phyloP scores from a whole-genome alignment of 2,113 vertebrate species.

The Eira barbara region DNA sequence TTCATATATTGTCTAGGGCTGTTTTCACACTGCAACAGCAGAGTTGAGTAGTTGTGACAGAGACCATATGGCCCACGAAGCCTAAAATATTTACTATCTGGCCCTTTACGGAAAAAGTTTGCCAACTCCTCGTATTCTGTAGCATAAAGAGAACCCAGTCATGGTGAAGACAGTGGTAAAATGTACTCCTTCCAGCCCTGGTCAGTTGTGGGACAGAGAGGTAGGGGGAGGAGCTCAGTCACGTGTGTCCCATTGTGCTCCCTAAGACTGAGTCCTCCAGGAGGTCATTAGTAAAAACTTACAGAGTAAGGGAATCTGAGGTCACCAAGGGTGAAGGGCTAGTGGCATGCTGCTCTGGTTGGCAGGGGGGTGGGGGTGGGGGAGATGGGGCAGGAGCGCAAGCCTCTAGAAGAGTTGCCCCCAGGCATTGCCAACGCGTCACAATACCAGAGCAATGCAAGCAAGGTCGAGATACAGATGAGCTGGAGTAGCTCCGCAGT shows the following conservation, averaged over 20 bases:
- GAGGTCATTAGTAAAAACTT: not conserved
- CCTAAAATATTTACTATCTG: slow-evolving; percentile 29
- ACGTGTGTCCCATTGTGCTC: not conserved
- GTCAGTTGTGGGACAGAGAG: not conserved
- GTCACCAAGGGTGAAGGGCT: not conserved
- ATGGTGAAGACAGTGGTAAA: not conserved
- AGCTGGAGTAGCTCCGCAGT: not conserved
- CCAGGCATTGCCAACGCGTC: not conserved
- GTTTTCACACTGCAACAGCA: not conserved
- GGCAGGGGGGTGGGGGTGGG: accelerated
- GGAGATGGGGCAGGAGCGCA: accelerated
- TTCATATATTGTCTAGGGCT: not conserved
- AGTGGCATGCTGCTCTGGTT: not conserved
- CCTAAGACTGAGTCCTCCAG: not conserved
- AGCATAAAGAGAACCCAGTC: not conserved
- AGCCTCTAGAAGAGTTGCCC: not conserved
- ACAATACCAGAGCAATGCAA: not conserved
- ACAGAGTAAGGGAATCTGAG: not conserved
- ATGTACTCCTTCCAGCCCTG: not conserved
- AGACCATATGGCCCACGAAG: not conserved
- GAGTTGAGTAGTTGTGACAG: not conserved
- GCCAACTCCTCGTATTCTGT: not conserved
- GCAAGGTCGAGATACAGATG: not conserved
- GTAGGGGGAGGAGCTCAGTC: not conserved
- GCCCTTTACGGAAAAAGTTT: not conserved